Base-by-base conservation (phyloP, 2,888 invertebrate genomes). In the Platycheirus rosarum region DNA sequence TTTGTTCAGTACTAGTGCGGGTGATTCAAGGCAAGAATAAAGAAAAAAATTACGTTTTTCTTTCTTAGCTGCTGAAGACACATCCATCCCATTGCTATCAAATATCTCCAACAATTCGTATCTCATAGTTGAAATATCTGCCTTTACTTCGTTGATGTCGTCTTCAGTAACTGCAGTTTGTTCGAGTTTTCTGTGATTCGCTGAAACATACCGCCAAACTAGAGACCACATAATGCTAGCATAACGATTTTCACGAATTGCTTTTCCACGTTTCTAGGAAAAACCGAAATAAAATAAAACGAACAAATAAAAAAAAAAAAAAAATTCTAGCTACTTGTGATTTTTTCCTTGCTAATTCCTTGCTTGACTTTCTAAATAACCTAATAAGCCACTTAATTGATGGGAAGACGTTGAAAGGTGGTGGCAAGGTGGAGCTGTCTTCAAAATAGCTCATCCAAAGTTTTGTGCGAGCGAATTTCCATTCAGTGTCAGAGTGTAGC, bases 391-490 rank as follows among this genome's bases (percentile, higher is more conserved):
- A 92, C 89, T 98, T 98, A 0, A 97, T 95, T 0, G 96, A 95
- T 0, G 98, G 98, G 76, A 98, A 91, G 51, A 98, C 95, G 89
- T 98, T 98, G 91, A 98, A 98, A 0, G 98, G 98, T 0, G 98
- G 95, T 0, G 98, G 98, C 23, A 98, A 91, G 0, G 98, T 98
- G 0, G 95, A 95, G 23, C 95, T 95, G 87, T 96, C 96, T 88
- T 98, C 98, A 88, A 98, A 98, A 89, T 97, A 98, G 87, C 96
- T 97, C 94, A 98, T 95, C 98, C 98, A 98, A 2, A 98, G 91
- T 86, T 96, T 95, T 0, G 97, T 97, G 51, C 98, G 92, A 0
- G 98, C 98, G 89, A 98, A 98, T 91, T 98, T 98, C 98, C 98
- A 98, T 91, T 98, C 98, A 0, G 95, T 95, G 87, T 98, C 98